Evolutionary conservation across 1,140 invertebrate genomes (phyloP).

Genomic region (Cephus cinctus): DNA sequence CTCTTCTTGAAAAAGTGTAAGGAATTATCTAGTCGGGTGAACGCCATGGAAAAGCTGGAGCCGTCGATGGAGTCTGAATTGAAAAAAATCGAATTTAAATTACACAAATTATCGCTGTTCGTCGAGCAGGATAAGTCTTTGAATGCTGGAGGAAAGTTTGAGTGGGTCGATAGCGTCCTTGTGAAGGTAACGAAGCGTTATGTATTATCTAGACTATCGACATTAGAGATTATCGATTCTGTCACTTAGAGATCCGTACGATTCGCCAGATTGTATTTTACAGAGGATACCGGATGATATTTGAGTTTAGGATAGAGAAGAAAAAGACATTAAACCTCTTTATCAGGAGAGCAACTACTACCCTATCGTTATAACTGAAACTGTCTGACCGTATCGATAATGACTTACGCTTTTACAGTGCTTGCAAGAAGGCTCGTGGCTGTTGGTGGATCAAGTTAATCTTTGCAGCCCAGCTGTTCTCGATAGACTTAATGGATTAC

Average conservation of each 20-base stretch:
- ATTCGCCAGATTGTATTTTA: too few species aligned
- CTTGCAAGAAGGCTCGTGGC: conserved; percentile 82
- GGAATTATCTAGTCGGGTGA: conserved; percentile 29
- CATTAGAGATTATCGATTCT: too few species aligned
- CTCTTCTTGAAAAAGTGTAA: conserved; percentile 57
- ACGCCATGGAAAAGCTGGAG: conserved; percentile 29
- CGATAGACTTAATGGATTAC: conserved; percentile 91
- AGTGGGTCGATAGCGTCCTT: conserved; percentile 95
- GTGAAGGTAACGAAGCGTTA: conserved; percentile 67
- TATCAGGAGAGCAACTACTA: too few species aligned
- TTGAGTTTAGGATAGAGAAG: too few species aligned
- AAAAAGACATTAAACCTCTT: too few species aligned
- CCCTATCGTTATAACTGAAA: too few species aligned
- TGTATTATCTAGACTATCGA: too few species aligned
- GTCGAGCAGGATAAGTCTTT: conserved; percentile 61
- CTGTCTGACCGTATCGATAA: background rate
- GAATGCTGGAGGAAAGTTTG: conserved; percentile 85
- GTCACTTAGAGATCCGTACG: too few species aligned
- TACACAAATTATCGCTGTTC: conserved; percentile 35
- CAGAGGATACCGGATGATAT: too few species aligned
- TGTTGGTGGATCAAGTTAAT: conserved; percentile 96
- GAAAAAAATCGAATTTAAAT: conserved; percentile 44
- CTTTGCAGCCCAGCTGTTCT: conserved; percentile 94
- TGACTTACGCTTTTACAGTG: too few species aligned
- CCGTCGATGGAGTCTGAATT: conserved; percentile 29